Conservation (phyloP, 2,888 invertebrate genomes). For the Tuberolachnus salignus region DNA sequence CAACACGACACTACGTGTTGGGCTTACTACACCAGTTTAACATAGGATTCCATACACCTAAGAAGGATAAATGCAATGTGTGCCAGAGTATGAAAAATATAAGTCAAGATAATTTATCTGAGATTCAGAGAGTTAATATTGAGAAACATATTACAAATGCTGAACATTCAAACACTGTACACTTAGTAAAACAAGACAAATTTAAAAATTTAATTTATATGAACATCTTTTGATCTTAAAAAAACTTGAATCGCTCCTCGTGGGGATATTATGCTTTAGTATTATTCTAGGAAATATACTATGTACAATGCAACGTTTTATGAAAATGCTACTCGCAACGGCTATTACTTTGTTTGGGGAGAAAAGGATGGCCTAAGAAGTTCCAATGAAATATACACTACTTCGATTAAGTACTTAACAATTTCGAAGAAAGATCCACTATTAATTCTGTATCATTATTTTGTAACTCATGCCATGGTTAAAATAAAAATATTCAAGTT, state of each 20-base stretch:
- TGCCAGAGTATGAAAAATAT: conserved; percentile 11
- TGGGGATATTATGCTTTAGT: conserved; percentile 59
- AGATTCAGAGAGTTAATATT: not conserved
- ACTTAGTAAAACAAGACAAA: not conserved
- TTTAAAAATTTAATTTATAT: not conserved
- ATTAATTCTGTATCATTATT: conserved; percentile 7
- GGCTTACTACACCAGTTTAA: too few species aligned
- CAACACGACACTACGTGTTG: too few species aligned
- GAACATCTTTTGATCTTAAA: conserved; percentile 59
- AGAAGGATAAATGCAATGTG: conserved; percentile 9
- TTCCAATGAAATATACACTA: conserved; percentile 59
- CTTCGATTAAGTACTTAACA: conserved; percentile 59
- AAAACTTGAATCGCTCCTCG: conserved; percentile 59
- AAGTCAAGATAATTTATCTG: not conserved
- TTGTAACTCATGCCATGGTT: conserved; percentile 3
- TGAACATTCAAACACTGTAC: not conserved
- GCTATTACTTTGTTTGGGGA: conserved; percentile 59
- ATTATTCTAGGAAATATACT: conserved; percentile 59
- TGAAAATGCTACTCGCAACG: conserved; percentile 58
- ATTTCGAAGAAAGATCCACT: conserved; percentile 59
- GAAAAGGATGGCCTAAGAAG: conserved; percentile 60
- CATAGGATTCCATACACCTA: not conserved
- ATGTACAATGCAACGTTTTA: conserved; percentile 59
- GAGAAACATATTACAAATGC: conserved; percentile 6
- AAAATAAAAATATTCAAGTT: conserved; percentile 5